Evolutionary conservation across 64 coral and sea anemone species (phyloP).

Genomic region (Hydrozoanthus tunicans): DNA sequence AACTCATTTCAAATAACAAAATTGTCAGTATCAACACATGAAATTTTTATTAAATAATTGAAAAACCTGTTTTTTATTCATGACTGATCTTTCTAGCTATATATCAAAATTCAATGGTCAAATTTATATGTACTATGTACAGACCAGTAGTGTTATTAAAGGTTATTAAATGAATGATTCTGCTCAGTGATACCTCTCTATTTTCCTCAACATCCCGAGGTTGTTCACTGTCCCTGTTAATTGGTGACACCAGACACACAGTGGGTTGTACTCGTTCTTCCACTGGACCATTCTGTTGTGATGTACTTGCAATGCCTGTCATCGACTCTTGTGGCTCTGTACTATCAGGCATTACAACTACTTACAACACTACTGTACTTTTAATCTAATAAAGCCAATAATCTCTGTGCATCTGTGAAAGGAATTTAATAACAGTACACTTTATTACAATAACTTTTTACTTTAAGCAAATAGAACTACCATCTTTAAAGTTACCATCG

Average conservation of each 20-base stretch:
- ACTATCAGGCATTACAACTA: neutral
- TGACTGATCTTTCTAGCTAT: no score
- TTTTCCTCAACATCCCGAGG: neutral
- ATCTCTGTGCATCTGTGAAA: neutral
- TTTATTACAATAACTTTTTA: no score
- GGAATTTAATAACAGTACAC: no score
- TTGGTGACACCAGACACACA: conserved; percentile 48
- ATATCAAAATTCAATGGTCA: neutral
- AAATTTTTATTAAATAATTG: no score
- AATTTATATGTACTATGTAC: neutral
- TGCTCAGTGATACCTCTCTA: conserved; percentile 7
- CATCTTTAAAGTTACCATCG: no score
- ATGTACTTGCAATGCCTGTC: neutral
- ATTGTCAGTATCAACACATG: no score
- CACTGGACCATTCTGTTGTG: conserved; percentile 16
- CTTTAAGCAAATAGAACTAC: no score
- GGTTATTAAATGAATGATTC: neutral
- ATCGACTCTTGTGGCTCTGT: neutral
- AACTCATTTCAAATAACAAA: no score
- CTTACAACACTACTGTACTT: neutral
- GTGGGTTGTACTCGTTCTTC: neutral
- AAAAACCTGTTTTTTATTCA: no score
- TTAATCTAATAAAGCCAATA: neutral
- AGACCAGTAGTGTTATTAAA: neutral
- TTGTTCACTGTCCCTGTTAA: conserved; percentile 11